These are phyloP conservation scores for Odocoileus hemionus DNA, from an alignment of 2,113 vertebrate species.

Conservation along the genomic window DNA sequence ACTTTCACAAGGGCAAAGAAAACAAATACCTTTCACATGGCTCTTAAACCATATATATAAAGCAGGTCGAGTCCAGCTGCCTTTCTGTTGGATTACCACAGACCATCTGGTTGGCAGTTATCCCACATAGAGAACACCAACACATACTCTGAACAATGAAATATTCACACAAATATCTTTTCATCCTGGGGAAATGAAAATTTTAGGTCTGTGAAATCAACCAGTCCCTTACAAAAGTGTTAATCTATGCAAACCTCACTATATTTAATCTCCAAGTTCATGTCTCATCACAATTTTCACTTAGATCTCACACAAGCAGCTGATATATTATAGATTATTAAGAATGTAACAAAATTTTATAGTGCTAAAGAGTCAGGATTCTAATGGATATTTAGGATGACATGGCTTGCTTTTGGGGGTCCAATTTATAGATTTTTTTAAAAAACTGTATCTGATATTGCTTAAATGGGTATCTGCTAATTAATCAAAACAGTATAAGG, in stretches of 20 bases:
- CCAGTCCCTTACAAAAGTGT: neutral
- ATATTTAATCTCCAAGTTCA: neutral
- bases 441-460: neutral
- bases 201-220: neutral
- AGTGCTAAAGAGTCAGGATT: neutral
- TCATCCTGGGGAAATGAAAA: neutral
- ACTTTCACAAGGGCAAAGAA: slow-evolving; percentile 50
- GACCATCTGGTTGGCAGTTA: slow-evolving; percentile 56
- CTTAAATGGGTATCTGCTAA: neutral
- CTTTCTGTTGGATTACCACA: slow-evolving; percentile 33
- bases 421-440: neutral
- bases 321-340: neutral
- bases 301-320: neutral
- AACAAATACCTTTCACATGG: slow-evolving; percentile 41
- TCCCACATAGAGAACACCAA: slow-evolving; percentile 3
- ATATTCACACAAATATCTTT: slow-evolving; percentile 36
- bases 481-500: neutral
- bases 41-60: neutral
- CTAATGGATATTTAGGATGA: neutral
- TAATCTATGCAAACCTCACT: neutral
- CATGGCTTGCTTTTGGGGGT: neutral
- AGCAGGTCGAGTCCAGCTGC: slow-evolving; percentile 35
- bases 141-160: slow-evolving; percentile 34
- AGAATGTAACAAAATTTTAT: neutral
- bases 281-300: neutral